Evolutionary conservation across 2,113 vertebrate genomes (phyloP), one percentile per base, ranked within the genome.

Genomic region (Pionites leucogaster): DNA sequence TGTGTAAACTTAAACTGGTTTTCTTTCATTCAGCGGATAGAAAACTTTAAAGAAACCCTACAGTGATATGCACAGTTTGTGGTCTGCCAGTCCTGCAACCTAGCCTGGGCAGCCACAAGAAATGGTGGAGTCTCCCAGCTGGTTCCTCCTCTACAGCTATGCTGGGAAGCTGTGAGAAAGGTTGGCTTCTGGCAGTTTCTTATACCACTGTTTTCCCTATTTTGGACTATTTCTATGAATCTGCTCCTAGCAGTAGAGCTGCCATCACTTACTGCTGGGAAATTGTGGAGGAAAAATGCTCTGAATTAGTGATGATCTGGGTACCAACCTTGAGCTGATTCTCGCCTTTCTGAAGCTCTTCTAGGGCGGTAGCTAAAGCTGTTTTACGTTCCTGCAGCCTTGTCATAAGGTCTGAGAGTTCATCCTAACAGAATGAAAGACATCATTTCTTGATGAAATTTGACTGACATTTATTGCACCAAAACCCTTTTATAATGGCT

Each of bases 241-340:
- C 53, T 86, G n/a, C 65, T 83, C 50, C 49, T 62, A 74, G 75
- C 1, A 11, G 41, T 31, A 49, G 2, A 59, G 46, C 74, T 62
- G 63, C 52, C 62, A 60, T n/a, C 42, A 42, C 44, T 44, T 44
- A 44, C 19, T 88, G 52, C 47, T 75, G 19, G 44, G 25, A 85
- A 68, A 64, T 9, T 35, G 39, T 7, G 25, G 57, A 82, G 50
- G 41, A 47, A 75, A 93, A 13, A 59, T 72, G 15, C 25, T 86
- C 27, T 70, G 28, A 76, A 72, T 57, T 50, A 37, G 42, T 0
- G 1, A 31, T 1, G 5, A 67, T 7, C 33, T 57, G 76, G 22
- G 15, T 78, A 93, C 93, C 74, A 83, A 97, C 95, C 96, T 95
- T 70, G 55, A 95, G 8, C 57, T 82, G 87, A 74, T 74, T 17